A percentile compares a stretch with the other conserved stretches of the same genome.
phyloP scores from a whole-genome alignment of 2,113 vertebrate genomes.

The Phyllostomus hastatus region DNA sequence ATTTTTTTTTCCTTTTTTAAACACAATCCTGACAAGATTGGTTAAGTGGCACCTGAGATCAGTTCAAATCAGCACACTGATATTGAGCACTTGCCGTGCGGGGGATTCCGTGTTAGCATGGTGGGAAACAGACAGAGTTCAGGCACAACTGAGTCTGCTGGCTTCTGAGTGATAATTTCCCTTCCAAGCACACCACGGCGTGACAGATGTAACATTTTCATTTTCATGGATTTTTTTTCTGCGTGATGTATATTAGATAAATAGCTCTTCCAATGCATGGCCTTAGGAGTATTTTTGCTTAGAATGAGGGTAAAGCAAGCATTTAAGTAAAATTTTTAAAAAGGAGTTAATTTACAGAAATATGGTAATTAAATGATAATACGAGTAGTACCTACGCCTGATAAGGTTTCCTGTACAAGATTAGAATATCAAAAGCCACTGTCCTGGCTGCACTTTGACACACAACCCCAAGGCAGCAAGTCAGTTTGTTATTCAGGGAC shows the following conservation, averaged over 20 bases:
- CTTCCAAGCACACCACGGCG: background rate
- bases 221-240: background rate
- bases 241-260: conserved; percentile 7
- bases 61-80: conserved; percentile 7
- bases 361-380: background rate
- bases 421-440: background rate
- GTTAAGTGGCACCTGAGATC: background rate
- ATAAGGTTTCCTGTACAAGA: background rate
- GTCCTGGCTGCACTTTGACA: background rate
- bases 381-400: background rate
- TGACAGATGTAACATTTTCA: background rate
- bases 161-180: background rate
- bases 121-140: background rate
- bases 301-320: background rate
- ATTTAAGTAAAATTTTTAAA: background rate
- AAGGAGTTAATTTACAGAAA: background rate
- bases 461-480: background rate
- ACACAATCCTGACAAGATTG: background rate
- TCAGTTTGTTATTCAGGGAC: conserved; percentile 39
- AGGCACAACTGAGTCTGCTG: background rate
- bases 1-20: background rate
- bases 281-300: background rate
- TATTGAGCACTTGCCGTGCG: background rate
- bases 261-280: background rate
- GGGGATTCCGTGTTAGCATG: background rate